Base-by-base conservation (phyloP, 1,140 invertebrate genomes). In the Leptopilina boulardi region DNA sequence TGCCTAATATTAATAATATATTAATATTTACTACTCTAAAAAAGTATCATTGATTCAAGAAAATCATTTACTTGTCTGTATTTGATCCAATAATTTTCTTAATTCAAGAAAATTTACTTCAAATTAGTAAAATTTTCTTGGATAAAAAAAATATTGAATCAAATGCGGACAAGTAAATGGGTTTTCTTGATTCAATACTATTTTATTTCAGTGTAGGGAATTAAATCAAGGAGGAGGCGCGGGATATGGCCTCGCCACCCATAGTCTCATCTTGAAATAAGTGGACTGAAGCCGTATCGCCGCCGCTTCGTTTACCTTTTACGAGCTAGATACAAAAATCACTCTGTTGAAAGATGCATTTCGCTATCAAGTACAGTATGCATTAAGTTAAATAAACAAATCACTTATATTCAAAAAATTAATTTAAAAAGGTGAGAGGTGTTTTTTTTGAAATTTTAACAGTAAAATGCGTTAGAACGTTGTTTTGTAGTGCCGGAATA, bases 401-500 rank as follows among this genome's bases (percentile, higher is more conserved):
- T n/a, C 3, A 10, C 19, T 21, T 21, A 21, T 10, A 19, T 19
- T 21, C 15, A 54, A 54, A 54, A 47, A 54, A 21, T 18, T n/a
- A n/a, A n/a, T n/a, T n/a, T n/a, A n/a, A n/a, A n/a, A n/a, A 9
- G 11, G 18, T 2, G 10, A n/a, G n/a, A n/a, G 10, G 23, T 26
- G 23, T 66, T 26, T 66, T 66, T 30, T 21, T 11, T 26, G 15
- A 11, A 30, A 66, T 23, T n/a, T 23, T 66, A 2, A 66, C 30
- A 23, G 59, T 30, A 66, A 66, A 66, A 66, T 3, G 26, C 26
- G 59, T n/a, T 30, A 23, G 72, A 15, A 59, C 86, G 91, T 90
- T 90, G 88, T 91, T 91, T 91, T 89, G 89, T 86, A 89, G 87
- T 75, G 89, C 90, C 86, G 88, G 89, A 91, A 91, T 91, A 91